Percentiles rank a stretch among this genome's conserved stretches.
Evolutionary conservation across 2,797 vertebrate genomes (phyloP).

Genomic region (Perdix hodgsoniae): DNA sequence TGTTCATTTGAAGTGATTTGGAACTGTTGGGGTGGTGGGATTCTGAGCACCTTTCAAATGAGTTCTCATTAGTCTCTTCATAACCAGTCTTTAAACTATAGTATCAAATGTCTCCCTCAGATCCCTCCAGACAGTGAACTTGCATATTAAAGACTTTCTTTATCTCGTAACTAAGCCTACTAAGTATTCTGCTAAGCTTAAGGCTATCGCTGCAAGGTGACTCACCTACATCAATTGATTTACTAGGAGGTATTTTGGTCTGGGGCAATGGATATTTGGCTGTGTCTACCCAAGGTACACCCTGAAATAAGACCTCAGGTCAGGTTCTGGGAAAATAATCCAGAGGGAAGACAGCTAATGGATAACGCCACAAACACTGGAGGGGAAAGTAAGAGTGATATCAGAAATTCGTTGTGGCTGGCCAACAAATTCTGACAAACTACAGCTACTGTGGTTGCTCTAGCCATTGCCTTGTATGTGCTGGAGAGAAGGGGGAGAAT

Average conservation of each 20-base stretch:
- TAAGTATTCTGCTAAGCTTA: neutral
- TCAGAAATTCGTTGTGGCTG: neutral
- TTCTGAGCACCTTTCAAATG: conserved; percentile 30
- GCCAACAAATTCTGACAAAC: neutral
- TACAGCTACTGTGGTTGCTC: neutral
- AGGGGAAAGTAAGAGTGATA: neutral
- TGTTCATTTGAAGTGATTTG: neutral
- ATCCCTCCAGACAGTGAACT: conserved; percentile 31
- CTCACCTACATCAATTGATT: neutral
- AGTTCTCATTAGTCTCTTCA: conserved; percentile 34
- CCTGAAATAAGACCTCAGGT: neutral
- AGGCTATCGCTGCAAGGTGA: conserved; percentile 12
- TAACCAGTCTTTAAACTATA: neutral
- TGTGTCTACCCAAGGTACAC: neutral
- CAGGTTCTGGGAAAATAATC: neutral
- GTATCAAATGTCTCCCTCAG: conserved; percentile 6
- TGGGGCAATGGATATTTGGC: neutral
- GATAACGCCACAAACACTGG: neutral
- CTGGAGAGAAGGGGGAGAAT: neutral
- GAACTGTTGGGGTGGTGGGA: neutral
- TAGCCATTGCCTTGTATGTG: neutral
- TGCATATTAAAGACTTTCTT: conserved; percentile 28
- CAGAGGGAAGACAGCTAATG: neutral
- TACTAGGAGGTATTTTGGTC: neutral
- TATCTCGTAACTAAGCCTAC: conserved; percentile 14